Percentiles rank a stretch among this genome's conserved stretches.
Evolutionary conservation across 2,888 invertebrate species (phyloP).

Genomic region (Lymantria monacha): DNA sequence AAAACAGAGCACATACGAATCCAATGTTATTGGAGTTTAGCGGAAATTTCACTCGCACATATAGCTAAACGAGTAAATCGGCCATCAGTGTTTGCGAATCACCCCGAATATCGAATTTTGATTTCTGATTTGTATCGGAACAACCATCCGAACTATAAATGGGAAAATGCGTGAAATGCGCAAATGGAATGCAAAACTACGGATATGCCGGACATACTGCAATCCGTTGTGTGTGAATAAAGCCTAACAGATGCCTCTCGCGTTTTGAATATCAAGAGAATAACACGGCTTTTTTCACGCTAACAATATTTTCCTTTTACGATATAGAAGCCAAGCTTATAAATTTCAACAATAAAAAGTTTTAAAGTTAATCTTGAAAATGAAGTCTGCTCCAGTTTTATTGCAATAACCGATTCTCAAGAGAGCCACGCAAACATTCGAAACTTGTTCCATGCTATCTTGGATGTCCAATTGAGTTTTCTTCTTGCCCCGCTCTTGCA

Average conservation of each 20-base stretch:
- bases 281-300: constrained; percentile 12
- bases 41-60: constrained; percentile 65
- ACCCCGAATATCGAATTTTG: constrained; percentile 69
- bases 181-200: constrained; percentile 57
- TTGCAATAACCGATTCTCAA: constrained; percentile 34
- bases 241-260: constrained; percentile 10
- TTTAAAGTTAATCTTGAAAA: constrained; percentile 15
- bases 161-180: constrained; percentile 44
- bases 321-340: constrained; percentile 7
- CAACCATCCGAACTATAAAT: constrained; percentile 35
- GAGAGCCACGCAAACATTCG: constrained; percentile 39
- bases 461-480: constrained; percentile 63
- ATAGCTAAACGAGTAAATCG: constrained; percentile 51
- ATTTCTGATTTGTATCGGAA: constrained; percentile 64
- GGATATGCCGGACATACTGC: constrained; percentile 35
- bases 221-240: constrained; percentile 17
- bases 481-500: constrained; percentile 44
- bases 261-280: constrained; percentile 16
- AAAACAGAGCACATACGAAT: constrained; percentile 40
- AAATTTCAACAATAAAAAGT: constrained; percentile 5
- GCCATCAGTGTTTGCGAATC: constrained; percentile 60
- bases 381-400: constrained; percentile 12
- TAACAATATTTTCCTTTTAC: constrained; percentile 8
- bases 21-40: constrained; percentile 74
- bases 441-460: constrained; percentile 52